A percentile compares a stretch with the other conserved stretches of the same genome.
phyloP scores from a whole-genome alignment of 2,888 invertebrate genomes.

The Cactoblastis cactorum region DNA sequence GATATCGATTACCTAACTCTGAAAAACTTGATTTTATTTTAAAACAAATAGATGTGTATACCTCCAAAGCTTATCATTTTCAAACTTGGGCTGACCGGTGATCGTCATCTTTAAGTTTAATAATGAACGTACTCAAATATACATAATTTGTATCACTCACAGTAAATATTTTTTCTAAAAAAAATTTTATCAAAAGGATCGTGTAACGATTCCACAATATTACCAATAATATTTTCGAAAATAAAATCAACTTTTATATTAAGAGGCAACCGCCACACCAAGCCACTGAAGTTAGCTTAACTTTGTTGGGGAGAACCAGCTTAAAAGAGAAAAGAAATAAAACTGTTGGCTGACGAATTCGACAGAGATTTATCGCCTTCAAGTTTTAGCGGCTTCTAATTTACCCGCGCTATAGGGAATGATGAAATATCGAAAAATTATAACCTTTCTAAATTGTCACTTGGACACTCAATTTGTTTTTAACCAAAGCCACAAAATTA shows the following conservation, averaged over 20 bases:
- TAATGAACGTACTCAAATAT: too few relatives aligned
- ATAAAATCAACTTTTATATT: neutral
- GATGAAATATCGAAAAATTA: constrained; percentile 15
- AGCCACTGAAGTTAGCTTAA: constrained; percentile 26
- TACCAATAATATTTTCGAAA: too few relatives aligned
- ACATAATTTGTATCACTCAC: too few relatives aligned
- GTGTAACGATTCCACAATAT: too few relatives aligned
- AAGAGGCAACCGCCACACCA: neutral
- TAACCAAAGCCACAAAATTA: neutral
- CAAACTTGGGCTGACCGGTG: too few relatives aligned
- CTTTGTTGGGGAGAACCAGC: constrained; percentile 49
- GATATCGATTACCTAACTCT: too few relatives aligned
- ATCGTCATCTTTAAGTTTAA: too few relatives aligned
- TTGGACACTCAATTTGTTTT: neutral
- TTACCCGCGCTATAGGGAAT: constrained; percentile 37
- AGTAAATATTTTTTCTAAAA: too few relatives aligned
- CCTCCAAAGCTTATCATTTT: too few relatives aligned
- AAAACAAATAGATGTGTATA: too few relatives aligned
- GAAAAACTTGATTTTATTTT: too few relatives aligned
- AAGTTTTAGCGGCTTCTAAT: constrained; percentile 58
- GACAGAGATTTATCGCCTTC: constrained; percentile 64
- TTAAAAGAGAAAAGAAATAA: constrained; percentile 53
- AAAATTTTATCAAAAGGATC: too few relatives aligned
- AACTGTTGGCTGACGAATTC: constrained; percentile 64
- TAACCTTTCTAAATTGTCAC: constrained; percentile 12